A percentile compares a stretch with the other conserved stretches of the same genome.
Conservation (phyloP, 2,797 vertebrate species). For the Alosa sapidissima region DNA sequence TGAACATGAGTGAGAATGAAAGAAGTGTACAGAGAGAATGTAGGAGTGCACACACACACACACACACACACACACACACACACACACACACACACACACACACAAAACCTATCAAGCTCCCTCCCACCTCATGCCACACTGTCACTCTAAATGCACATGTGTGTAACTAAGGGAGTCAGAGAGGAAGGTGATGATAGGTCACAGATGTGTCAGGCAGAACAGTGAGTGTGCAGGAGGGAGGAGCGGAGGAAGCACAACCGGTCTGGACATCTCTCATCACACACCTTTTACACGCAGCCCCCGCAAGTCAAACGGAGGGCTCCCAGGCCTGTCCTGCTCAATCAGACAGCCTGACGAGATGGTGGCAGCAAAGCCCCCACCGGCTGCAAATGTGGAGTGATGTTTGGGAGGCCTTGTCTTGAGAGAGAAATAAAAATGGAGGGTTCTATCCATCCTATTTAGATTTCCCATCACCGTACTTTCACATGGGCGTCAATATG, state of each 20-base stretch:
- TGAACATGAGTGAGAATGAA: no score
- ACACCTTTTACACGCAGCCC: neutral
- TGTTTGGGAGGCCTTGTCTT: neutral
- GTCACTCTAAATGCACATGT: no score
- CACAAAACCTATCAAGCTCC: neutral
- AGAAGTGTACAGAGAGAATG: no score
- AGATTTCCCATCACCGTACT: neutral
- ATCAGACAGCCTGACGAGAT: constrained; percentile 8
- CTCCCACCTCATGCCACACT: no score
- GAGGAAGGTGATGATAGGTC: neutral
- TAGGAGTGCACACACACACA: neutral
- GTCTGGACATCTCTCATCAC: neutral
- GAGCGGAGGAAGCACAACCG: neutral
- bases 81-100: neutral
- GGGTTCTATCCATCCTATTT: neutral
- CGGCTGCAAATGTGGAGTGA: neutral
- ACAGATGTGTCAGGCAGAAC: neutral
- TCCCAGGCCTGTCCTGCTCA: neutral
- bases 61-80: neutral
- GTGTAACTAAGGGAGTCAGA: neutral
- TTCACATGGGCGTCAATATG: neutral
- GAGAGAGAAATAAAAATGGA: neutral
- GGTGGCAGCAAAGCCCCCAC: neutral
- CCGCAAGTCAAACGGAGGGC: neutral
- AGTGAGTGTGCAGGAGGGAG: neutral